Percentiles rank a stretch among this genome's conserved stretches.
These are phyloP conservation scores for Cathartes aura DNA, from an alignment of 2,113 vertebrate species.

Conservation along the genomic window DNA sequence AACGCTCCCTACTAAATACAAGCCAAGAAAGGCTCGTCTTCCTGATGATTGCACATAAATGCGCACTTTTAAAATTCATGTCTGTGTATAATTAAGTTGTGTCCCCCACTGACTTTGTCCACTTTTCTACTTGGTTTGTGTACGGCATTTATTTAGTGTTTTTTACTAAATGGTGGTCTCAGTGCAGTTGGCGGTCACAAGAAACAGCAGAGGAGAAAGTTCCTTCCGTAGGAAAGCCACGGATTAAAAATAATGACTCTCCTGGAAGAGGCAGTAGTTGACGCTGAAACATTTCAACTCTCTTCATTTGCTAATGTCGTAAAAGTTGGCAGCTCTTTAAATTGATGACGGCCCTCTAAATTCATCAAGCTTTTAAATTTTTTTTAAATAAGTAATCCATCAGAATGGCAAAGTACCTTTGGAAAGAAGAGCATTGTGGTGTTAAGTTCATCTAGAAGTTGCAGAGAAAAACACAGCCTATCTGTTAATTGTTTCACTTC, in stretches of 20 bases:
- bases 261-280: background rate
- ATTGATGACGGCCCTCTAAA: background rate
- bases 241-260: background rate
- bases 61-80: accelerated
- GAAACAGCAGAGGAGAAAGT: background rate
- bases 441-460: background rate
- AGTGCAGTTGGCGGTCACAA: background rate
- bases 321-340: background rate
- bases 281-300: background rate
- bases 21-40: background rate
- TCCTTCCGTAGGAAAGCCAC: background rate
- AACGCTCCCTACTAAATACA: background rate
- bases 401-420: background rate
- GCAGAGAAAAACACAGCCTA: background rate
- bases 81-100: background rate
- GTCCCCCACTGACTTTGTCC: background rate
- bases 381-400: background rate
- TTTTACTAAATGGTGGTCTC: background rate
- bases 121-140: background rate
- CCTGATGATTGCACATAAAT: background rate
- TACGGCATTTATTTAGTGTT: background rate
- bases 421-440: background rate
- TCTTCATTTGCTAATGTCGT: constrained; percentile 6
- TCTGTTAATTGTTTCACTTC: constrained; percentile 14
- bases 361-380: background rate